A percentile compares a stretch with the other conserved stretches of the same genome.
phyloP scores from a whole-genome alignment of 2,888 invertebrate genomes.

The Nymphalis polychloros region DNA sequence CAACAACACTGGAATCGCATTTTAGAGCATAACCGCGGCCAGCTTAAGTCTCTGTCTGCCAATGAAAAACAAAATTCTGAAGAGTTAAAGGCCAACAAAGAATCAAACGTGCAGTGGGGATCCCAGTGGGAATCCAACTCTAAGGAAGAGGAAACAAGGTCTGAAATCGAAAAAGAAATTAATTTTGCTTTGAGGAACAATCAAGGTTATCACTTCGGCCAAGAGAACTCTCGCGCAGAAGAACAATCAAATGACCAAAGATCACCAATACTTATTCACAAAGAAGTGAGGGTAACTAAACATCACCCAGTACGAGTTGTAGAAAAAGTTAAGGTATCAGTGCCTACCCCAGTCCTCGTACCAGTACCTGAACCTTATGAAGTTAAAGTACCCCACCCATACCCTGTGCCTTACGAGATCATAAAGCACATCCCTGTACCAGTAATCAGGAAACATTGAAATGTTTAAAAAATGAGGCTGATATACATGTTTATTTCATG shows the following conservation, averaged over 20 bases:
- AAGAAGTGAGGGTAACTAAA: slow-evolving; percentile 49
- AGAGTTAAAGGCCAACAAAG: slow-evolving; percentile 32
- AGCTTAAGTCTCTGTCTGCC: slow-evolving; percentile 33
- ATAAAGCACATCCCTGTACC: slow-evolving; percentile 48
- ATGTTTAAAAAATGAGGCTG: slow-evolving; percentile 7
- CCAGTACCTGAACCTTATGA: slow-evolving; percentile 53
- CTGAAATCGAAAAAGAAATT: slow-evolving; percentile 50
- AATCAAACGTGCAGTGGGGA: slow-evolving; percentile 42
- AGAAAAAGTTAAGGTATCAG: slow-evolving; percentile 46
- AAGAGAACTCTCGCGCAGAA: slow-evolving; percentile 45
- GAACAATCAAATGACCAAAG: slow-evolving; percentile 52
- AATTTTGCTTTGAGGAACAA: slow-evolving; percentile 20
- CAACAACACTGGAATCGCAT: slow-evolving; percentile 40
- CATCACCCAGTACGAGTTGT: slow-evolving; percentile 45
- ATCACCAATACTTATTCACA: slow-evolving; percentile 46
- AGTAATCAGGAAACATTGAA: slow-evolving; percentile 41
- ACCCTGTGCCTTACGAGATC: slow-evolving; percentile 51
- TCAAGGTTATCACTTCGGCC: not conserved
- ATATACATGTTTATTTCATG: slow-evolving; percentile 11
- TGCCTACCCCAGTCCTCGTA: slow-evolving; percentile 49
- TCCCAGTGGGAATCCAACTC: slow-evolving; percentile 49
- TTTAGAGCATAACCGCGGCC: slow-evolving; percentile 39
- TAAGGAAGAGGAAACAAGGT: slow-evolving; percentile 41
- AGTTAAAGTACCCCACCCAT: slow-evolving; percentile 50
- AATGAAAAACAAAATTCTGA: slow-evolving; percentile 25